These are phyloP conservation scores for Hyperoodon ampullatus DNA, from an alignment of 2,113 vertebrate species.

Conservation along the genomic window DNA sequence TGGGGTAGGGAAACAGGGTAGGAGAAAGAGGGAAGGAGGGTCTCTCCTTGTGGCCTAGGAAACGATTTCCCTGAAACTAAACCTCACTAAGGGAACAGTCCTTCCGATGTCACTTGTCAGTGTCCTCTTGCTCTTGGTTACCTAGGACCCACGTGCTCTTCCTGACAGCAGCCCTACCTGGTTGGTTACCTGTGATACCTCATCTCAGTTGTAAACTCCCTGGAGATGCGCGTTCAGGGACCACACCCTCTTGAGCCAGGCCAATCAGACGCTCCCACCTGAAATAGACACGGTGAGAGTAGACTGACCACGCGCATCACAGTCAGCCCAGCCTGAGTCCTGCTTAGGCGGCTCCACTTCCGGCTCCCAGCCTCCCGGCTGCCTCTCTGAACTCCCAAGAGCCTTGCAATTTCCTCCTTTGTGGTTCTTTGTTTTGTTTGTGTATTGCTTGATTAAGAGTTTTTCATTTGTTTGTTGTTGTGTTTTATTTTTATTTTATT, in stretches of 20 bases:
- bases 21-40: too few species aligned
- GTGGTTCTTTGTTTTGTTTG: not conserved
- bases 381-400: not conserved
- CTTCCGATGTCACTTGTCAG: not conserved
- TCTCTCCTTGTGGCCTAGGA: not conserved
- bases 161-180: not conserved
- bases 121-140: not conserved
- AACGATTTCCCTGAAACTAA: not conserved
- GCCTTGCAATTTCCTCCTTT: not conserved
- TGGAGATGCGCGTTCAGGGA: not conserved
- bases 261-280: not conserved
- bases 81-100: not conserved
- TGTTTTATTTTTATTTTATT: not conserved
- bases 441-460: not conserved
- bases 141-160: not conserved
- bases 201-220: not conserved
- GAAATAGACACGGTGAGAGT: not conserved
- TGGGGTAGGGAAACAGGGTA: not conserved
- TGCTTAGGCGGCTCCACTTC: accelerated
- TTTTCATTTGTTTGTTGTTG: not conserved
- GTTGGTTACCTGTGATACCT: not conserved
- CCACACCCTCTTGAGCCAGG: not conserved
- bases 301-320: accelerated
- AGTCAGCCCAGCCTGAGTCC: not conserved
- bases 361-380: not conserved